Conservation (phyloP, 2,797 vertebrate species). For the Molossus molossus region DNA sequence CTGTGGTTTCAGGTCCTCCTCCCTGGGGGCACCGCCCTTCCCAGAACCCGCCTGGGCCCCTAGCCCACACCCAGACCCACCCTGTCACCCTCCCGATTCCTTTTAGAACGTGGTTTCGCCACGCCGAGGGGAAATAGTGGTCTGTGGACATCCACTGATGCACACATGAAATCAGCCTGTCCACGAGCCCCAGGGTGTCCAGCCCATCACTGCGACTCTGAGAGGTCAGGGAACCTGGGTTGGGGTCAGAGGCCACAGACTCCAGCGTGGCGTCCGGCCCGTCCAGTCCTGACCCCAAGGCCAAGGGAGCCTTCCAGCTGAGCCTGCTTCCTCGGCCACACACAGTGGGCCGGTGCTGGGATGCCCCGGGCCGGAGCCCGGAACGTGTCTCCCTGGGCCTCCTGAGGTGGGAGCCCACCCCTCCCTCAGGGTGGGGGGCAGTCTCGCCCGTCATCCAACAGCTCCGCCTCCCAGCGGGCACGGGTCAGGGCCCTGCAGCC, state of each 20-base stretch:
- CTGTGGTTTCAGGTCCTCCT: slow-evolving; percentile 55
- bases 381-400: background rate
- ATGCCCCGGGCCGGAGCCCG: fast-evolving
- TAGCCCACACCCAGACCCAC: background rate
- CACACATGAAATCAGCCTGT: background rate
- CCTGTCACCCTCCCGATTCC: background rate
- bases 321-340: background rate
- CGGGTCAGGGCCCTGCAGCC: background rate
- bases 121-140: background rate
- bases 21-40: slow-evolving; percentile 13
- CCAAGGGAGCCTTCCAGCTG: background rate
- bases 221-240: fast-evolving
- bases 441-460: background rate
- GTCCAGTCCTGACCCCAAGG: fast-evolving
- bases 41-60: background rate
- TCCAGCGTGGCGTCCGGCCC: fast-evolving
- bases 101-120: background rate
- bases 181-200: background rate
- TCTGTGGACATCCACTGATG: fast-evolving
- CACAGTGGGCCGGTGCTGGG: too few relatives aligned
- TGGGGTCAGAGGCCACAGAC: background rate
- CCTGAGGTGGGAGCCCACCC: too few relatives aligned
- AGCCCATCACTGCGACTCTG: fast-evolving
- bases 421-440: background rate
- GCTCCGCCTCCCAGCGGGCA: too few relatives aligned